Evolutionary conservation across 2,888 invertebrate genomes (phyloP).

Genomic region (Drosophila glabriapex): DNA sequence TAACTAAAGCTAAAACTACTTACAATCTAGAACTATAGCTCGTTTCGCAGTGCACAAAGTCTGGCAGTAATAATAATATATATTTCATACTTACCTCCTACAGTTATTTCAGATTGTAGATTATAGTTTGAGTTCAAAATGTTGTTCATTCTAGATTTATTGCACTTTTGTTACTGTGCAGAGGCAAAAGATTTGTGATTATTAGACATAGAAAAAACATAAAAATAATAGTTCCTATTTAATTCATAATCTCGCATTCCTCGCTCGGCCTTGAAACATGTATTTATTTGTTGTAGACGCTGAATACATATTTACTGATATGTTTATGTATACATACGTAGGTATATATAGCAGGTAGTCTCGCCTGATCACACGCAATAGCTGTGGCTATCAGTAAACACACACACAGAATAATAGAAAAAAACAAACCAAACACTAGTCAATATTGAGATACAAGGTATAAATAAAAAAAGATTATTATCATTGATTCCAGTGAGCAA

Average conservation of each 20-base stretch:
- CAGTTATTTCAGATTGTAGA: background rate
- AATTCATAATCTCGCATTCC: conserved; percentile 13
- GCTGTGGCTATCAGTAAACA: conserved; percentile 29
- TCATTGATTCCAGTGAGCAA: background rate
- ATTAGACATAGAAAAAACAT: background rate
- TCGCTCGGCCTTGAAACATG: conserved; percentile 25
- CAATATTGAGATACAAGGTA: conserved; percentile 27
- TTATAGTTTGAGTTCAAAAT: background rate
- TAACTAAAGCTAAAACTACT: background rate
- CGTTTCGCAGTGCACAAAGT: too few relatives aligned
- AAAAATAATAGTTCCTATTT: background rate
- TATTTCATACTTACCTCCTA: background rate
- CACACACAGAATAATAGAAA: too few relatives aligned
- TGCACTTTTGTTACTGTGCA: background rate
- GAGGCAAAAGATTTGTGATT: background rate
- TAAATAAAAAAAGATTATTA: conserved; percentile 13
- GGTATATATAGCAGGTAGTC: conserved; percentile 1
- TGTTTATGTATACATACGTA: background rate
- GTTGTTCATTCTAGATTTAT: background rate
- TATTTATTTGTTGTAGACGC: background rate
- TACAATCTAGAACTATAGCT: background rate
- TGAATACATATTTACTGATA: background rate
- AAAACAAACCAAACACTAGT: background rate
- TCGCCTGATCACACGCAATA: conserved; percentile 31
- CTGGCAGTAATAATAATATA: background rate